These are phyloP conservation scores for Xylocampa areola DNA, from an alignment of 2,888 invertebrate genomes.

Conservation along the genomic window DNA sequence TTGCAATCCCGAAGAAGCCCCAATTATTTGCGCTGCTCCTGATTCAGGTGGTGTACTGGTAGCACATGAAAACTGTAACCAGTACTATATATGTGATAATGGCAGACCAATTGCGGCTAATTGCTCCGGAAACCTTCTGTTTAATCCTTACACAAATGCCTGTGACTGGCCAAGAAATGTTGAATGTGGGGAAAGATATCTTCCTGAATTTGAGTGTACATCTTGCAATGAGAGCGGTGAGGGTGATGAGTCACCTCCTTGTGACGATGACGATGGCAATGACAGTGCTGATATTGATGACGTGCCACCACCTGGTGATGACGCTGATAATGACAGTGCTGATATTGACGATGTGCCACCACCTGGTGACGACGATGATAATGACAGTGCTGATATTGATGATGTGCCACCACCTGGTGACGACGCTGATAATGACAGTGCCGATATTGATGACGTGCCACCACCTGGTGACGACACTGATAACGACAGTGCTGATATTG, in stretches of 20 bases:
- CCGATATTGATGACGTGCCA: too few species aligned
- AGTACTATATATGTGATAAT: conserved; percentile 60
- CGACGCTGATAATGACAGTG: too few species aligned
- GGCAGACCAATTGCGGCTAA: conserved; percentile 51
- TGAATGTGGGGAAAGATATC: conserved; percentile 58
- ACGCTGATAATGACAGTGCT: too few species aligned
- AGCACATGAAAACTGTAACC: conserved; percentile 64
- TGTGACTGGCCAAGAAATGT: conserved; percentile 63
- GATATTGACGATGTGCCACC: too few species aligned
- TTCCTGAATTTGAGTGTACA: conserved; percentile 34
- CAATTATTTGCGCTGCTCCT: conserved; percentile 58
- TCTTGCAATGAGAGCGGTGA: too few species aligned
- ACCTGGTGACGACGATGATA: too few species aligned
- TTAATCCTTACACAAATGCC: conserved; percentile 55
- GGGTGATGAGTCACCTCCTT: too few species aligned
- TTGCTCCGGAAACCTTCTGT: conserved; percentile 51
- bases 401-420: too few species aligned
- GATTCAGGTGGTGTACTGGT: conserved; percentile 55
- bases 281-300: too few species aligned
- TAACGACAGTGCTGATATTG: conserved; percentile 6
- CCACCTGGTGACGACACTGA: background rate
- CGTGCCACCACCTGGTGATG: too few species aligned
- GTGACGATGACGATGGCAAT: too few species aligned
- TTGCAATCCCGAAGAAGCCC: conserved; percentile 61
- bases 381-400: too few species aligned